Percentiles rank a stretch among this genome's conserved stretches.
These are phyloP conservation scores for Piliocolobus tephrosceles DNA, from an alignment of 2,113 vertebrate species.

Conservation along the genomic window DNA sequence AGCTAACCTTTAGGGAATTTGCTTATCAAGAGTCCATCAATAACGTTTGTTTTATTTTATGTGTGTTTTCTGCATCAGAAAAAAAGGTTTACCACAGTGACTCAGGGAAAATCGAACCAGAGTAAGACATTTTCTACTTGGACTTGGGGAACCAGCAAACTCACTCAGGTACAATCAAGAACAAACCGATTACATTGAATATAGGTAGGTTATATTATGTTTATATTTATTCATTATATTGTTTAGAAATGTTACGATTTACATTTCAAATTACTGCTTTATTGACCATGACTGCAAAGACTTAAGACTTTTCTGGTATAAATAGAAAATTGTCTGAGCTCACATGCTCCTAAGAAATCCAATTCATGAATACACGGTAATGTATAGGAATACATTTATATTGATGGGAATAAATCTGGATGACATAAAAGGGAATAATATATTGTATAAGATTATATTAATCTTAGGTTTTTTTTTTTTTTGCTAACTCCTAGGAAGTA, in stretches of 20 bases:
- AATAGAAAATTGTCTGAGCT: constrained; percentile 2
- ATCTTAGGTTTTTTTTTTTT: not conserved
- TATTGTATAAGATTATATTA: not conserved
- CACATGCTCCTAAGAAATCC: not conserved
- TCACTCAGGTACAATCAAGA: not conserved
- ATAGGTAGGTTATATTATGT: not conserved
- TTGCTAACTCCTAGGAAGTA: not conserved
- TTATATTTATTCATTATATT: not conserved
- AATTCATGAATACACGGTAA: not conserved
- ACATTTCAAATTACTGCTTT: not conserved
- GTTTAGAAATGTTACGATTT: not conserved
- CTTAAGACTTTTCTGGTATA: not conserved
- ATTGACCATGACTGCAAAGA: not conserved
- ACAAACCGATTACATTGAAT: not conserved
- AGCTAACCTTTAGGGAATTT: not conserved
- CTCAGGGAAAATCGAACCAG: not conserved
- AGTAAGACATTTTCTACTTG: not conserved
- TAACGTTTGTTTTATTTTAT: not conserved
- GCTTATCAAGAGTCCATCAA: not conserved
- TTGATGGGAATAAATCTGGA: not conserved
- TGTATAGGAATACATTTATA: not conserved
- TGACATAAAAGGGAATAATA: not conserved
- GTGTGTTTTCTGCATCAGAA: not conserved
- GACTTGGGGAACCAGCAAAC: not conserved
- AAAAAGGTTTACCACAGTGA: not conserved